These are phyloP conservation scores for Lophochroa leadbeateri DNA, from an alignment of 2,113 vertebrate species.

Conservation along the genomic window DNA sequence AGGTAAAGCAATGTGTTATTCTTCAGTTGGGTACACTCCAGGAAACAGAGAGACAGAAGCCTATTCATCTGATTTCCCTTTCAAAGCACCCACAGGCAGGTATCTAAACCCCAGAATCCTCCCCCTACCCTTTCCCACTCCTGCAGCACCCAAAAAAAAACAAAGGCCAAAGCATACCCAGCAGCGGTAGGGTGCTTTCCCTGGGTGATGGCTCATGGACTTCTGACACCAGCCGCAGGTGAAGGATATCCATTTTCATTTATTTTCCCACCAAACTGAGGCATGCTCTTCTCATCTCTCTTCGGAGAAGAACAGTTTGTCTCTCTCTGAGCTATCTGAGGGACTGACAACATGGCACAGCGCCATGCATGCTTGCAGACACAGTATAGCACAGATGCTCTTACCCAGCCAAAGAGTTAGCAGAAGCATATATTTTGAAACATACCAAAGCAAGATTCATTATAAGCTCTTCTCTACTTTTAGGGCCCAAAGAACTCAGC, in stretches of 20 bases:
- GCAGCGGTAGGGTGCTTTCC: neutral
- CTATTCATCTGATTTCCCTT: neutral
- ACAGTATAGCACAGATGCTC: neutral
- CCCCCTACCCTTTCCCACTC: neutral
- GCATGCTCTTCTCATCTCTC: accelerated
- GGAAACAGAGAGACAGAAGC: neutral
- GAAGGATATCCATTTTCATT: neutral
- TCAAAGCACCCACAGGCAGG: neutral
- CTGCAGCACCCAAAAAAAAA: neutral
- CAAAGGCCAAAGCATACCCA: accelerated
- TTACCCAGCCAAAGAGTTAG: neutral
- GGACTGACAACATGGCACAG: neutral
- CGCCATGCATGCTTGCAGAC: neutral
- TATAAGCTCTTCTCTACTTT: neutral
- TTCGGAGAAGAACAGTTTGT: neutral
- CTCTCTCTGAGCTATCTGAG: neutral
- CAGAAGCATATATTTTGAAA: neutral
- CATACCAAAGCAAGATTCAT: neutral
- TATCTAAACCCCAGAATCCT: neutral
- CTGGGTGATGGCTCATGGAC: accelerated
- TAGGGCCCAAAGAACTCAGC: neutral
- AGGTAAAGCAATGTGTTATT: neutral
- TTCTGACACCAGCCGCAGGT: accelerated
- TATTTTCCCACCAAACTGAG: neutral
- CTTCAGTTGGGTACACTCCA: neutral